These are phyloP conservation scores for Camponotus vicinus DNA, from an alignment of 1,140 invertebrate species.

Conservation along the genomic window DNA sequence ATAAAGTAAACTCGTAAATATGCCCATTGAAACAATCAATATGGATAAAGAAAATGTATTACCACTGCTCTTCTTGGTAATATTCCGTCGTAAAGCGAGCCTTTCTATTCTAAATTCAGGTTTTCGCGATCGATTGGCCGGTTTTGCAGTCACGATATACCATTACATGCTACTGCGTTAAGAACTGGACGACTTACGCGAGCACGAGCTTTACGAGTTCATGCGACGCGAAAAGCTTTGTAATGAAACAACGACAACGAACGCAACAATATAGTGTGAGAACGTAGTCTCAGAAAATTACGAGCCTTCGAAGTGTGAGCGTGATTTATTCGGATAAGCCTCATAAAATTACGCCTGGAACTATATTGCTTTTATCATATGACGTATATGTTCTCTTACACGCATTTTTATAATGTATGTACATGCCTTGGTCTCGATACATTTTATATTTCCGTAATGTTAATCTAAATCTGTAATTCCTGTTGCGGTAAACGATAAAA, in stretches of 20 bases:
- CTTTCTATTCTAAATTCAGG: constrained; percentile 56
- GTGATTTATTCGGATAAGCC: constrained; percentile 64
- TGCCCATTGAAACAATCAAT: constrained; percentile 45
- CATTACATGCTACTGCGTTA: constrained; percentile 33
- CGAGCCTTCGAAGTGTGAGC: constrained; percentile 64
- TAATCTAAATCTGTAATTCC: neutral
- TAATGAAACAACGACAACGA: constrained; percentile 65
- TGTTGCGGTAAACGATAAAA: neutral
- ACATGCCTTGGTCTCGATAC: neutral
- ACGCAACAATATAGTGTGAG: constrained; percentile 28
- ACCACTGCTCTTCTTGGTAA: neutral
- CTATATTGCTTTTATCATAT: constrained; percentile 25
- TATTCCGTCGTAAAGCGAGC: constrained; percentile 27
- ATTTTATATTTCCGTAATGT: constrained; percentile 16
- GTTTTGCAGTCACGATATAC: constrained; percentile 63
- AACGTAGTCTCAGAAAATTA: constrained; percentile 53
- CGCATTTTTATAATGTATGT: neutral
- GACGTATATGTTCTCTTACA: constrained; percentile 13
- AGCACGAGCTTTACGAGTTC: constrained; percentile 63
- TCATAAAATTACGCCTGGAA: constrained; percentile 44
- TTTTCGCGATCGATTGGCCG: constrained; percentile 66
- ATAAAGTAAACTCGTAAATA: constrained; percentile 19
- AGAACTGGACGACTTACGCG: constrained; percentile 50
- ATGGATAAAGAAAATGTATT: constrained; percentile 35
- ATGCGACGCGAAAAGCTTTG: constrained; percentile 68